Evolutionary conservation across 2,888 invertebrate species (phyloP), one percentile per base, ranked within the genome.

Genomic region (Falcaria lacertinaria): DNA sequence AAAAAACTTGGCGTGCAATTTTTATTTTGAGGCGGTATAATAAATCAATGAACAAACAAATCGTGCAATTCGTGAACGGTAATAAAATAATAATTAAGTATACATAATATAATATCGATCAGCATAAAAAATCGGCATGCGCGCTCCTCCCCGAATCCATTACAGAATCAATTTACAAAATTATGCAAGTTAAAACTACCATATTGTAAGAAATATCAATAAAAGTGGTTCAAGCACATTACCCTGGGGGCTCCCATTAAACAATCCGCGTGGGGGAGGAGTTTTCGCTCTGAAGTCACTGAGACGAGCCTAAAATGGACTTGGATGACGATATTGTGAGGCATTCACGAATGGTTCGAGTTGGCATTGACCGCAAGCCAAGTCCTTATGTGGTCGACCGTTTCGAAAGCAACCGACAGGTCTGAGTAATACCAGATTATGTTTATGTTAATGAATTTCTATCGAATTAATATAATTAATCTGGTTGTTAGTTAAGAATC

Each of bases 301-400:
- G 73, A 72, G 74, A 69, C 75, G 48, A 41, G 52, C 82, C 83
- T 56, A 79, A 82, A 80, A 81, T 61, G 80, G 85, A 61, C 48
- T 58, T 54, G 54, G 71, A 76, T 81, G 83, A 84, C 79, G 74
- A 64, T 72, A 28, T 28, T 28, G 67, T 62, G 56, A 56, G 51
- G 64, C 62, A 54, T 60, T 63, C 63, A 65, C 56, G 67, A 59
- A 60, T 59, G 60, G 51, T 52, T 40, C 43, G 46, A 56, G 57
- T 71, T 60, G 84, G 67, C 85, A 85, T 81, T 85, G 84, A 84
- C 84, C 84, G 65, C 70, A 57, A 60, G 57, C 49, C 52, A 54
- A 48, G 52, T 51, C 81, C 80, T 69, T 81, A 69, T 77, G 69
- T 74, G 78, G 76, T 68, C 60, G 67, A 57, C 58, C 47, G 61